Conservation (phyloP, 1,140 invertebrate genomes). For the Scaptodrosophila lebanonensis region DNA sequence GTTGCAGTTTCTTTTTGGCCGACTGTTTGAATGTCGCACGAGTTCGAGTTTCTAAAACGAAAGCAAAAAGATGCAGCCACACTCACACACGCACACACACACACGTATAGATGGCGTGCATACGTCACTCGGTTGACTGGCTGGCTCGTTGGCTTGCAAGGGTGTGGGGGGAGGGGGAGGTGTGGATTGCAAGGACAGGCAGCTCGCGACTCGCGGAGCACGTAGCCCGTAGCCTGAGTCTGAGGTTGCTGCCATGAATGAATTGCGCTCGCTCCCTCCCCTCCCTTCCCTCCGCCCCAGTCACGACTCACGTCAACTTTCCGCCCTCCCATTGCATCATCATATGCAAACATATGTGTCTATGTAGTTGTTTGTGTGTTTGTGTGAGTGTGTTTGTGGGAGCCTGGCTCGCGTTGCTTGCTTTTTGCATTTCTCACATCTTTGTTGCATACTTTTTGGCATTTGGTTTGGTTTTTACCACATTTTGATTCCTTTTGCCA, state of each 20-base stretch:
- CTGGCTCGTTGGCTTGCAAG: too few relatives aligned
- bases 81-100: conserved; percentile 12
- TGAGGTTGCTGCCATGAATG: conserved; percentile 61
- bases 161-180: not conserved
- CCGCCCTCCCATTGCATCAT: too few relatives aligned
- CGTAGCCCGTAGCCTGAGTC: conserved; percentile 16
- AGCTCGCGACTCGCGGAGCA: too few relatives aligned
- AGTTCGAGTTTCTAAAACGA: conserved; percentile 62
- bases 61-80: conserved; percentile 64
- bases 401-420: conserved; percentile 31
- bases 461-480: not conserved
- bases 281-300: too few relatives aligned
- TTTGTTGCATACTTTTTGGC: conserved; percentile 54
- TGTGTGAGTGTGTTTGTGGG: conserved; percentile 7
- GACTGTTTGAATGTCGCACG: conserved; percentile 57
- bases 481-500: conserved; percentile 29
- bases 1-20: conserved; percentile 74
- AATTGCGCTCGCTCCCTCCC: conserved; percentile 12
- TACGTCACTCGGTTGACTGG: conserved; percentile 3
- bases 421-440: conserved; percentile 39
- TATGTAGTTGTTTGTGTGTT: conserved; percentile 11
- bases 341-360: too few relatives aligned
- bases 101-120: conserved; percentile 7
- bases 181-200: not conserved
- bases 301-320: too few relatives aligned